A percentile compares a stretch with the other conserved stretches of the same genome.
phyloP scores from a whole-genome alignment of 2,888 invertebrate genomes.

The Mongoloraphidia duomilia region DNA sequence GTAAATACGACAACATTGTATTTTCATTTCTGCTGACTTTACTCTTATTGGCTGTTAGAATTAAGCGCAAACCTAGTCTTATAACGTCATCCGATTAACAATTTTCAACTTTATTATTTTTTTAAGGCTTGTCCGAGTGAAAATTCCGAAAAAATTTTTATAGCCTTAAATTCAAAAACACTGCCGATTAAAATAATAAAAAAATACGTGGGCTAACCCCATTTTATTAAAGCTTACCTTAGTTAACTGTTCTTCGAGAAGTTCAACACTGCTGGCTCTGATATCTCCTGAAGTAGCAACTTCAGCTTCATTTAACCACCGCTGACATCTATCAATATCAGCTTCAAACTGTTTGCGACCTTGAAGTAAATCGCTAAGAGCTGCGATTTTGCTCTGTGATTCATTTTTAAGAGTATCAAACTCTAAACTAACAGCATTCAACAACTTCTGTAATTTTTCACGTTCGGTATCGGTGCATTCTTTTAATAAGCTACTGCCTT shows the following conservation, averaged over 20 bases:
- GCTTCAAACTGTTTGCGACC: conserved; percentile 70
- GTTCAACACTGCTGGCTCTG: conserved; percentile 62
- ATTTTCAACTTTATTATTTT: no score
- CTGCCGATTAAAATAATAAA: no score
- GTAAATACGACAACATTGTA: no score
- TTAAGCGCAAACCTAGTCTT: no score
- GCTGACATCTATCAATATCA: conserved; percentile 63
- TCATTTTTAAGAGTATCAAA: conserved; percentile 59
- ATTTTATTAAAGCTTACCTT: conserved; percentile 30
- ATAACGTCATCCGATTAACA: no score
- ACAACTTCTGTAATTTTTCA: conserved; percentile 45
- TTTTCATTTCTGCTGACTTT: no score
- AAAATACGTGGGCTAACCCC: no score
- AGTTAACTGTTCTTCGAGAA: conserved; percentile 74
- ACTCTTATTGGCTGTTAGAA: no score
- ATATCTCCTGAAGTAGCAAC: conserved; percentile 71
- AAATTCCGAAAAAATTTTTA: no score
- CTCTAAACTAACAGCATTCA: conserved; percentile 55
- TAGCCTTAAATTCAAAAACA: no score
- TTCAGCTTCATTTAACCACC: conserved; percentile 86
- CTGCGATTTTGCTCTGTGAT: conserved; percentile 54
- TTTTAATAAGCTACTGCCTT: conserved; percentile 60
- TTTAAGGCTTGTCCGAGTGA: no score
- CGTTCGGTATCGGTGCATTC: conserved; percentile 66
- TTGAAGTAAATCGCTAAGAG: conserved; percentile 56